phyloP scores from a whole-genome alignment of 2,113 vertebrate genomes.

The Microcebus ravelobensis region DNA sequence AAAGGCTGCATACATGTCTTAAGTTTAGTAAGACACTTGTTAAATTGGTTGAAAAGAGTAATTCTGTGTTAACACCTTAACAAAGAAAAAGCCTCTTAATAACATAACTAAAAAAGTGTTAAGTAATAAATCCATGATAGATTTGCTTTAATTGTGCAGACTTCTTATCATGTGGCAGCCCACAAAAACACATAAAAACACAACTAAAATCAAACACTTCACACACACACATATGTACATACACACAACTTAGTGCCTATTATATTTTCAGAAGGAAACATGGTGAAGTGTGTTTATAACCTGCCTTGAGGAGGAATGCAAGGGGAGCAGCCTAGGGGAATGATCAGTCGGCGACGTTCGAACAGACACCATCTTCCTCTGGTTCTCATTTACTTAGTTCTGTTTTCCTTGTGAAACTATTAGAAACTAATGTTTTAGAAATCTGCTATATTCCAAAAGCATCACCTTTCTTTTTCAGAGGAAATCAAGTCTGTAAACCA shows the following conservation, averaged over 20 bases:
- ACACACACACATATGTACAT: background rate
- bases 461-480: background rate
- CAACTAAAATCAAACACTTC: background rate
- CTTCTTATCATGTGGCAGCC: too few species aligned
- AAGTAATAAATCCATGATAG: background rate
- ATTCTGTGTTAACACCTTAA: background rate
- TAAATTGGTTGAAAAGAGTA: background rate
- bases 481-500: background rate
- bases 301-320: background rate
- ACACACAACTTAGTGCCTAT: rapidly evolving
- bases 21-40: background rate
- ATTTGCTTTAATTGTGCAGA: background rate
- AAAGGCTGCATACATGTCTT: background rate
- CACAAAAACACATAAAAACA: background rate
- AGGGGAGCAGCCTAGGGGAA: background rate
- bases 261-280: background rate
- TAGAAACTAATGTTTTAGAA: background rate
- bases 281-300: rapidly evolving
- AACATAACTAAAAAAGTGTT: background rate
- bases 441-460: background rate
- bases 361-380: background rate
- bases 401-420: background rate
- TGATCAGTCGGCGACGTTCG: background rate
- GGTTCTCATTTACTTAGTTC: background rate
- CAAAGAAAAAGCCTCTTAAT: background rate